These are phyloP conservation scores for Anguilla marmorata DNA, from an alignment of 2,797 vertebrate species.

Conservation along the genomic window DNA sequence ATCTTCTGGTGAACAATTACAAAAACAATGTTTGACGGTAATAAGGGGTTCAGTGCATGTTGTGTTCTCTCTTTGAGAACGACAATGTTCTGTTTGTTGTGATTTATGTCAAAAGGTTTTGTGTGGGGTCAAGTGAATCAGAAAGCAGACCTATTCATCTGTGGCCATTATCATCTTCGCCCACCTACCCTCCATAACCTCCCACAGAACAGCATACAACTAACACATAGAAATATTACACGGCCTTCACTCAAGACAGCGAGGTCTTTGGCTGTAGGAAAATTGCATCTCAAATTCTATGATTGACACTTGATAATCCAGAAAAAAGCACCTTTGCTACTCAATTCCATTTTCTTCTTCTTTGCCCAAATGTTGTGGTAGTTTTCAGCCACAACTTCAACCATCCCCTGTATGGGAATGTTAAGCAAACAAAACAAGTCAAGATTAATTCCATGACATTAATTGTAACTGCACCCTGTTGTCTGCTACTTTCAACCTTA, in stretches of 20 bases:
- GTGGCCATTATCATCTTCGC: background rate
- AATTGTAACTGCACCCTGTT: background rate
- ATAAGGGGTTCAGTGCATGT: background rate
- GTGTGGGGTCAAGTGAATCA: background rate
- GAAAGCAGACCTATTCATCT: slow-evolving; percentile 26
- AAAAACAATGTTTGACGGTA: background rate
- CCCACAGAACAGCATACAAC: background rate
- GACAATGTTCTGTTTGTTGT: background rate
- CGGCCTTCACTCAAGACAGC: background rate
- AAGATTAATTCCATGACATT: background rate
- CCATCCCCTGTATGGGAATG: slow-evolving; percentile 81
- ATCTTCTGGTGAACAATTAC: background rate
- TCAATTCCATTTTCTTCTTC: slow-evolving; percentile 94
- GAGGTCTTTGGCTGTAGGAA: background rate
- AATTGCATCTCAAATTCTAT: background rate
- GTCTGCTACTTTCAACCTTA: background rate
- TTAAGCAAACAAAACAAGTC: background rate
- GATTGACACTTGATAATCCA: background rate
- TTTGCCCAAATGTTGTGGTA: slow-evolving; percentile 99
- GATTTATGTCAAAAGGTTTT: slow-evolving; percentile 30
- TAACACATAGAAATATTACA: background rate
- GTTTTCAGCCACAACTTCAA: slow-evolving; percentile 95
- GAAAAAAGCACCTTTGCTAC: slow-evolving; percentile 83
- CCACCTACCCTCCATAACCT: background rate
- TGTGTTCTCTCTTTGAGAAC: background rate